Evolutionary conservation across 2,797 vertebrate species (phyloP), one percentile per base, ranked within the genome.

Genomic region (Chelmon rostratus): DNA sequence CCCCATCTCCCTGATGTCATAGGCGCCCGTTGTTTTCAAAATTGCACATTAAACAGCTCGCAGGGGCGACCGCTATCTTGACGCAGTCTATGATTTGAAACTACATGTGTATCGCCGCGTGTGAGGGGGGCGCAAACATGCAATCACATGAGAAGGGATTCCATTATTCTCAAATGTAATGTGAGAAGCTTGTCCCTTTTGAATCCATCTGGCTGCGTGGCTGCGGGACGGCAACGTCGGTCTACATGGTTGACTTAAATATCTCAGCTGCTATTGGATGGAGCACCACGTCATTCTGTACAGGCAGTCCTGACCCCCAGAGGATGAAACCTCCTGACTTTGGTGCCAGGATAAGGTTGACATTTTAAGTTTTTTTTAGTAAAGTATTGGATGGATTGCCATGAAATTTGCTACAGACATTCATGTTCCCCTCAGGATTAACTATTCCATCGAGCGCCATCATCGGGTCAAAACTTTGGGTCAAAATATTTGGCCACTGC

Each of bases 21-120:
- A 35, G 46, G 7, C 31, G 3, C 56, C 65, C 13, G 42, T 73
- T 77, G 68, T 79, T 81, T 81, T 76, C 12, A 59, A 68, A 78
- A 81, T 75, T 69, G 42, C 47, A 47, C 25, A 50, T 56, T 9
- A 64, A 77, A 80, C 66, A 75, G 63, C 73, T 37, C 57, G 23
- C 46, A 52, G 62, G 66, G 53, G 68, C 47, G 65, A 65, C 50
- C n/a, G 35, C 35, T 23, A n/a, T 50, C 54, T 53, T 58, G 15
- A 47, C 28, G 31, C 8, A 12, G n/a, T 73, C 46, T 33, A 33
- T 66, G 21, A 50, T 56, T 63, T 61, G 28, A 62, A 63, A 64
- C 71, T 42, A 28, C 21, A 58, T 67, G 52, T 40, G 5, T n/a
- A 25, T 25, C 42, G 12, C 25, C 23, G 23, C 53, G 71, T 62